phyloP scores from a whole-genome alignment of 1,140 invertebrate species.

The Lithobius niger region DNA sequence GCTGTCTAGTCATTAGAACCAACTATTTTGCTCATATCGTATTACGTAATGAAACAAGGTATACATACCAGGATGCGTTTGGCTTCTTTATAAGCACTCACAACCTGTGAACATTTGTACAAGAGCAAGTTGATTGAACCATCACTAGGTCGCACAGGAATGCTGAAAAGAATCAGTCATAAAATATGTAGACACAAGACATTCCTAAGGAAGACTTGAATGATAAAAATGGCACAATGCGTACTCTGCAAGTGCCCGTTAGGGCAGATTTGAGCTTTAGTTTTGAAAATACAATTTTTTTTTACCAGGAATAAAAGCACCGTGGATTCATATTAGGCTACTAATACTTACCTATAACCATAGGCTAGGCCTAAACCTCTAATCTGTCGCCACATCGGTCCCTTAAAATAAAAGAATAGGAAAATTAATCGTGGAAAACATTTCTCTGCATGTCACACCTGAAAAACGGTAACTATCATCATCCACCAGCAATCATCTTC shows the following conservation, averaged over 20 bases:
- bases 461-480: too few relatives aligned
- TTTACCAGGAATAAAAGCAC: too few relatives aligned
- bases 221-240: too few relatives aligned
- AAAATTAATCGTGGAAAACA: background rate
- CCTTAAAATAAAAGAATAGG: constrained; percentile 36
- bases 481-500: too few relatives aligned
- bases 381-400: constrained; percentile 74
- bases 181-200: background rate
- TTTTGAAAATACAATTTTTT: too few relatives aligned
- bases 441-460: too few relatives aligned
- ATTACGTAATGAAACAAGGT: too few relatives aligned
- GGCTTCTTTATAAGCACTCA: constrained; percentile 60
- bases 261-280: too few relatives aligned
- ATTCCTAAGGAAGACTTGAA: background rate
- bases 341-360: constrained; percentile 40
- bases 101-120: constrained; percentile 55
- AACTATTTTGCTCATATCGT: too few relatives aligned
- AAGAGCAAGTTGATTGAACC: constrained; percentile 55
- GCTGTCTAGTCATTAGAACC: too few relatives aligned
- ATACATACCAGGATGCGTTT: constrained; percentile 54
- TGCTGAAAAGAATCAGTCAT: constrained; percentile 19
- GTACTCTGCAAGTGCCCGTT: too few relatives aligned
- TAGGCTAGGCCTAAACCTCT: constrained; percentile 75
- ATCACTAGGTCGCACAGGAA: constrained; percentile 46
- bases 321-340: too few relatives aligned